Evolutionary conservation across 1,140 invertebrate species (phyloP).

Genomic region (Melanaphis sacchari): DNA sequence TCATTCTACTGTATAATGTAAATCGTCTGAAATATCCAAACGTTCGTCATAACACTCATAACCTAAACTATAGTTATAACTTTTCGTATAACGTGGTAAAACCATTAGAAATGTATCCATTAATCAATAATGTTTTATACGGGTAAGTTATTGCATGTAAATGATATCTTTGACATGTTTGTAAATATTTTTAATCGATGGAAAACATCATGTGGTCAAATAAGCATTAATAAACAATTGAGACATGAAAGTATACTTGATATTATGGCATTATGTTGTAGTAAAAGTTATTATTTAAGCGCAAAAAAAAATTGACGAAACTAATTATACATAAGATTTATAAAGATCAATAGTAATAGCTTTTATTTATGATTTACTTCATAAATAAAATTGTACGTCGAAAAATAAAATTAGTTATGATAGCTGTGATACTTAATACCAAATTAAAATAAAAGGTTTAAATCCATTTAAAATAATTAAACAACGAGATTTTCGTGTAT

Average conservation of each 20-base stretch:
- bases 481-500: neutral
- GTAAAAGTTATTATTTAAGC: neutral
- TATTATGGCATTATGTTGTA: neutral
- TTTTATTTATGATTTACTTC: neutral
- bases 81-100: constrained; percentile 3
- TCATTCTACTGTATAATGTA: constrained; percentile 5
- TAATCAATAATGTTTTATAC: constrained; percentile 18
- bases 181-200: constrained; percentile 31
- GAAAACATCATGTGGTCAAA: constrained; percentile 5
- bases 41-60: constrained; percentile 13
- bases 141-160: constrained; percentile 16
- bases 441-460: neutral
- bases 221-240: neutral
- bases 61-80: neutral
- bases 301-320: neutral
- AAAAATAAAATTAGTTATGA: neutral
- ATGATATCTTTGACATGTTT: constrained; percentile 27
- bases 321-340: neutral
- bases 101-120: neutral
- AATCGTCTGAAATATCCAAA: constrained; percentile 21
- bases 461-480: neutral
- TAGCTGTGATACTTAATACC: neutral
- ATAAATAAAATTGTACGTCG: neutral
- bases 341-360: neutral
- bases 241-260: neutral